Conservation (phyloP, 2,113 vertebrate genomes). For the Charina bottae region DNA sequence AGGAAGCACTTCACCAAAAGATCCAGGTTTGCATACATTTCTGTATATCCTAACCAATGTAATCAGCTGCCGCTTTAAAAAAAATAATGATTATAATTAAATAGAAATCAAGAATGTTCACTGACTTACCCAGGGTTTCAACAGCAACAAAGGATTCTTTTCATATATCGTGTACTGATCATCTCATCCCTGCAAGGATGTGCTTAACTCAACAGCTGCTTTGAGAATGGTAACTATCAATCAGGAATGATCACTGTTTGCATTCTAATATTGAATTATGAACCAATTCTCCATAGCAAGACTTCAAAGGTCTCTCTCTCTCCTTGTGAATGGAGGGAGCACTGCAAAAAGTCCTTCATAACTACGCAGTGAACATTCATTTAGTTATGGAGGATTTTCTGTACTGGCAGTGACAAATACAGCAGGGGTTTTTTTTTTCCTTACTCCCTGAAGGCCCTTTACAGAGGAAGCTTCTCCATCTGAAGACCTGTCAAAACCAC, state of each 20-base stretch:
- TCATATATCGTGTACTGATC: neutral
- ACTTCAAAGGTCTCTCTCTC: neutral
- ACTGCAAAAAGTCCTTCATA: neutral
- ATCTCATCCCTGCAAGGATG: neutral
- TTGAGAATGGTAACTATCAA: neutral
- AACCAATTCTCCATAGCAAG: neutral
- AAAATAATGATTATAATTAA: neutral
- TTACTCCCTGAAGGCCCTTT: neutral
- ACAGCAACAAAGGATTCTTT: neutral
- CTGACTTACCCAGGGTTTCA: neutral
- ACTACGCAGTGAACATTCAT: neutral
- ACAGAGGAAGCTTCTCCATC: neutral
- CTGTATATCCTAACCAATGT: neutral
- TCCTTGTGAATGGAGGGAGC: neutral
- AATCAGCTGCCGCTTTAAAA: neutral
- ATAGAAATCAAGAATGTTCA: neutral
- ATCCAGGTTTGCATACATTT: neutral
- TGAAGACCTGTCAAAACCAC: neutral
- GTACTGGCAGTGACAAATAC: neutral
- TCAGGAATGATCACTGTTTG: neutral
- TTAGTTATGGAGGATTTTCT: neutral
- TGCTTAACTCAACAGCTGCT: neutral
- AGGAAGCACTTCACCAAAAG: neutral
- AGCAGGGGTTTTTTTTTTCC: neutral
- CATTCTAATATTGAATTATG: neutral